Evolutionary conservation across 2,797 vertebrate genomes (phyloP).

Genomic region (Paguma larvata): DNA sequence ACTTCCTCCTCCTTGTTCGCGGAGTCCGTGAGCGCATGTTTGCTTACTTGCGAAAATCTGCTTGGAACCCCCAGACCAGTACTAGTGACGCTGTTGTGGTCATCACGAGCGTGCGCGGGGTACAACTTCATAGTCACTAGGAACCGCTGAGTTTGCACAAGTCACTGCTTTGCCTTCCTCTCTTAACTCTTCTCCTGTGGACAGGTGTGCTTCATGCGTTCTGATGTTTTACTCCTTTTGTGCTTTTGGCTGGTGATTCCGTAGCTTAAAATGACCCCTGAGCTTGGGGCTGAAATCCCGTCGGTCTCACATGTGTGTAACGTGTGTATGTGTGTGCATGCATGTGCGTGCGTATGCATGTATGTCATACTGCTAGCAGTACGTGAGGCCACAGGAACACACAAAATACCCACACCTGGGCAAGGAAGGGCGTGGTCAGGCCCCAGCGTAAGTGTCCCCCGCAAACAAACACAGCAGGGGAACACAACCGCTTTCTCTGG

Average conservation of each 20-base stretch:
- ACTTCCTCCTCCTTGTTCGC: accelerated
- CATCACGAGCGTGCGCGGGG: accelerated
- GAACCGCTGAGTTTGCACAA: neutral
- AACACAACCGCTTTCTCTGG: accelerated
- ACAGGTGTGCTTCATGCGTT: neutral
- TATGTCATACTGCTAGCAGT: accelerated
- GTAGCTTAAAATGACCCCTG: neutral
- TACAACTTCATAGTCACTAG: accelerated
- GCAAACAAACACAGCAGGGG: accelerated
- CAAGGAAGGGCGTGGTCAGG: no score
- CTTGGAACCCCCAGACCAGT: accelerated
- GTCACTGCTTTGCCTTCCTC: neutral
- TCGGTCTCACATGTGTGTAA: neutral
- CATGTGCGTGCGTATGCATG: accelerated
- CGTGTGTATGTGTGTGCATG: neutral
- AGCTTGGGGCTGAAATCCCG: accelerated
- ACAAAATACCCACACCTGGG: neutral
- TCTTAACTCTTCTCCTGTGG: accelerated
- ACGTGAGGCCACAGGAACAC: accelerated
- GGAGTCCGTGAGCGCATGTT: accelerated
- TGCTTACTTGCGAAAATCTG: no score
- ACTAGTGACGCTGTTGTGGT: accelerated
- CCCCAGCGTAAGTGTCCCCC: accelerated
- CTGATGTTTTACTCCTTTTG: no score
- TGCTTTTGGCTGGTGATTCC: neutral